These are phyloP conservation scores for Adela reaumurella DNA, from an alignment of 2,888 invertebrate species.

Conservation along the genomic window DNA sequence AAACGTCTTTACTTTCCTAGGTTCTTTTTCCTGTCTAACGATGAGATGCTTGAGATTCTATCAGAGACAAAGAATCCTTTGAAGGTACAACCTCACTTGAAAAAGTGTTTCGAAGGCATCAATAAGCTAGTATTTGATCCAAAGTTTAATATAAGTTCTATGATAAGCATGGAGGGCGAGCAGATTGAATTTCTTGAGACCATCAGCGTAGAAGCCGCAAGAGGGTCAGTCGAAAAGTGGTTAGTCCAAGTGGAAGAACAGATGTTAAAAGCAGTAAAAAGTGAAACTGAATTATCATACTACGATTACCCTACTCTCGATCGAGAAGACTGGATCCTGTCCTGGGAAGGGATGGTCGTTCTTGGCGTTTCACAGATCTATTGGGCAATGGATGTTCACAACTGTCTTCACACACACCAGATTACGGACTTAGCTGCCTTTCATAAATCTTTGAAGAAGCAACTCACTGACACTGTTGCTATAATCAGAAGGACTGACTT, in stretches of 20 bases:
- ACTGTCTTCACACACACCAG: constrained; percentile 58
- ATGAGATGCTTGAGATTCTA: constrained; percentile 85
- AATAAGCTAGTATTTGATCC: constrained; percentile 68
- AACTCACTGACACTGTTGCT: constrained; percentile 71
- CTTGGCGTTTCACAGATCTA: constrained; percentile 76
- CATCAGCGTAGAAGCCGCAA: constrained; percentile 67
- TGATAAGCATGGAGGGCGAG: constrained; percentile 77
- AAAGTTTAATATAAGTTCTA: constrained; percentile 68
- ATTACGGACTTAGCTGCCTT: constrained; percentile 54
- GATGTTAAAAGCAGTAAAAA: constrained; percentile 70
- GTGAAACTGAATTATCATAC: constrained; percentile 65
- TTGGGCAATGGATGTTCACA: constrained; percentile 78
- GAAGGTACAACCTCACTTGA: constrained; percentile 80
- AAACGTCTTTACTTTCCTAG: constrained; percentile 80
- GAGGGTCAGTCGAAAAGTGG: constrained; percentile 87
- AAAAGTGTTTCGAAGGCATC: constrained; percentile 87
- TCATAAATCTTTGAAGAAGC: constrained; percentile 50
- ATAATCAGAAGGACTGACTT: constrained; percentile 68
- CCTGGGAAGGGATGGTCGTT: constrained; percentile 82
- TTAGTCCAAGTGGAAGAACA: constrained; percentile 76
- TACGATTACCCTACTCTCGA: constrained; percentile 56
- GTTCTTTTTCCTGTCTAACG: constrained; percentile 88
- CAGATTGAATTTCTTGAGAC: constrained; percentile 58
- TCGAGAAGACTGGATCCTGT: constrained; percentile 67
- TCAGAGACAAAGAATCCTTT: constrained; percentile 85